Evolutionary conservation across 2,888 invertebrate genomes (phyloP), one percentile per base, ranked within the genome.

Genomic region (Heliconius charithonia): DNA sequence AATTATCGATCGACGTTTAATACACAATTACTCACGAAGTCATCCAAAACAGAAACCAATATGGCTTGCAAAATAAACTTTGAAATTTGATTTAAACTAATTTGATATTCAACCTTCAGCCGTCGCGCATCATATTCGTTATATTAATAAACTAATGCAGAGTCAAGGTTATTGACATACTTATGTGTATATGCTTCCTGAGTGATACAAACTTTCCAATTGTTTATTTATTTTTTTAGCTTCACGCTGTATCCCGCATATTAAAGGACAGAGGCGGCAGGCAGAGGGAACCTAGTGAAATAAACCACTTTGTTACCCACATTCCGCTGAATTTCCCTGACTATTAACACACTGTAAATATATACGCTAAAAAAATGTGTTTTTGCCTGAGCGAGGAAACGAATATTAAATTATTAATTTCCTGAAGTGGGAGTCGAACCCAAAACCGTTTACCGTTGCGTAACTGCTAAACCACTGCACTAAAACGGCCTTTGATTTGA

Each of bases 111-210:
- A 72, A 37, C 72, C 72, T 72, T 72, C 72, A 72, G 32, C 16
- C 25, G 10, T 59, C 72, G n/a, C 4, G 13, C 75, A 67, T 62
- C 67, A 76, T 75, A 72, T 80, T 82, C 81, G 76, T 70, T 81
- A 45, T 78, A 70, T 81, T 82, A 77, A 67, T 81, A 82, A 82
- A 51, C 69, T 62, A 65, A 74, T 75, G 63, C 78, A 72, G 25
- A 75, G 29, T 74, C 80, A 81, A 83, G 82, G 82, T 45, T 45
- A 45, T 66, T 63, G 75, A 69, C 16, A 71, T 22, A n/a, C n/a
- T n/a, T n/a, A 59, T 59, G 32, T 37, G 16, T 37, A 59, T 32
- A 7, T 4, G 16, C 32, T 63, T 63, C 56, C 27, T 63, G 75
- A 78, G 77, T 66, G 66, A 76, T 80, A 65, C 29, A 37, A 75